These are phyloP conservation scores for Eristalinus sepulchralis DNA, from an alignment of 2,888 invertebrate genomes.

Conservation along the genomic window DNA sequence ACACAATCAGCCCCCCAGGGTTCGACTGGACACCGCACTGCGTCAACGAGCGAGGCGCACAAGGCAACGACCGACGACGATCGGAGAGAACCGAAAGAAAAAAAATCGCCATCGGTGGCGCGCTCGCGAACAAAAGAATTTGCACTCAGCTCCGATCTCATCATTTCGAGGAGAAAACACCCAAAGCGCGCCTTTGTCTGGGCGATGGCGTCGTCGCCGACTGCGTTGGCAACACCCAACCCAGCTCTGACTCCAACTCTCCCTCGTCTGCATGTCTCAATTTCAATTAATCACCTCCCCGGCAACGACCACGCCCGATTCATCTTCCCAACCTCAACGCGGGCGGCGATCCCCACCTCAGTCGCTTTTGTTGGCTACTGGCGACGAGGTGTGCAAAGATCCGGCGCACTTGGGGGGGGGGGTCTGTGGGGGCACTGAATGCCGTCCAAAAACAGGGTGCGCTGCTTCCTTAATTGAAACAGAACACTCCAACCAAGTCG, in stretches of 20 bases:
- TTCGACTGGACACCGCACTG: neutral
- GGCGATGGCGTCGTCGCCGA: neutral
- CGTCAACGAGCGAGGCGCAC: too few species aligned
- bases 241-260: neutral
- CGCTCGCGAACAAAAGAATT: neutral
- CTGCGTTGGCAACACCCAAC: conserved; percentile 25
- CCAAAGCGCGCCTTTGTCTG: neutral
- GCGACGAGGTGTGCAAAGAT: neutral
- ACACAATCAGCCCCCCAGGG: neutral
- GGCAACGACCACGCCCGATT: conserved; percentile 55
- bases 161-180: neutral
- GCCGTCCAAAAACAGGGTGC: conserved; percentile 53
- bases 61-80: neutral
- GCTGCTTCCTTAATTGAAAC: conserved; percentile 71
- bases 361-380: neutral
- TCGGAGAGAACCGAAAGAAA: neutral
- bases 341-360: conserved; percentile 31
- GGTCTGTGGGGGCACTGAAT: neutral
- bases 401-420: neutral
- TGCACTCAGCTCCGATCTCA: neutral
- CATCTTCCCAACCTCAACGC: conserved; percentile 38
- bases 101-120: neutral
- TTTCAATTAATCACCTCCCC: conserved; percentile 65
- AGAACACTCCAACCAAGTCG: conserved; percentile 34
- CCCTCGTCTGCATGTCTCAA: conserved; percentile 61